Percentiles rank a stretch among this genome's conserved stretches.
phyloP scores from a whole-genome alignment of 2,888 invertebrate genomes.

The Nymphalis urticae region DNA sequence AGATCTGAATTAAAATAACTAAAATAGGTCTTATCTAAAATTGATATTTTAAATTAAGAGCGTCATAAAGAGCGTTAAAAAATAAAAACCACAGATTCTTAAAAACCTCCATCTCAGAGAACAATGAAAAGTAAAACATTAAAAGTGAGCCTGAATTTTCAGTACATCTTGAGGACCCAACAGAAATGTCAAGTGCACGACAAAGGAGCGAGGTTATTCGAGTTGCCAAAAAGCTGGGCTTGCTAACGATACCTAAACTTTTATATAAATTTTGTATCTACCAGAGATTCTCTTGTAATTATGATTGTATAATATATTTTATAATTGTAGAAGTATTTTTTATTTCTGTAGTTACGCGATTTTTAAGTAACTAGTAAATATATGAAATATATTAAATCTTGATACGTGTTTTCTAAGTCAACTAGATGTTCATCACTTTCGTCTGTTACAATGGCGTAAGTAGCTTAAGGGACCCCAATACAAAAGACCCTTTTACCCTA shows the following conservation, averaged over 20 bases:
- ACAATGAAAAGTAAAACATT: slow-evolving; percentile 30
- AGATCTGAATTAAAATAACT: slow-evolving; percentile 1
- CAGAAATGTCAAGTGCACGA: slow-evolving; percentile 37
- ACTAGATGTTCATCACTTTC: too few species aligned
- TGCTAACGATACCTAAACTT: slow-evolving; percentile 31
- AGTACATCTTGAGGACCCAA: slow-evolving; percentile 33
- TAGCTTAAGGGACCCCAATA: too few species aligned
- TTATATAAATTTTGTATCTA: slow-evolving; percentile 23
- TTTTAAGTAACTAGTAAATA: too few species aligned
- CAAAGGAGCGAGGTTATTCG: slow-evolving; percentile 28
- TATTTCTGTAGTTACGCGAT: too few species aligned
- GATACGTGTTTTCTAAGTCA: too few species aligned
- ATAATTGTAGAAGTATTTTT: background rate
- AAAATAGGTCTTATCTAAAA: slow-evolving; percentile 20
- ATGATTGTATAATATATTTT: slow-evolving; percentile 8
- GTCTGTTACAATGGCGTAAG: too few species aligned
- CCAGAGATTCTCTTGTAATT: background rate
- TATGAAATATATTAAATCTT: too few species aligned
- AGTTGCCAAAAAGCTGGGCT: slow-evolving; percentile 35
- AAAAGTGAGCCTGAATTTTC: slow-evolving; percentile 31
- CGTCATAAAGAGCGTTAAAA: slow-evolving; percentile 15
- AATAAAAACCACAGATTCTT: slow-evolving; percentile 23
- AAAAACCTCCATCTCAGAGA: slow-evolving; percentile 25
- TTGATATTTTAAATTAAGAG: slow-evolving; percentile 21
- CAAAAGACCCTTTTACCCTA: too few species aligned